Evolutionary conservation across 1,140 invertebrate genomes (phyloP).

Genomic region (Camponotus vicinus): DNA sequence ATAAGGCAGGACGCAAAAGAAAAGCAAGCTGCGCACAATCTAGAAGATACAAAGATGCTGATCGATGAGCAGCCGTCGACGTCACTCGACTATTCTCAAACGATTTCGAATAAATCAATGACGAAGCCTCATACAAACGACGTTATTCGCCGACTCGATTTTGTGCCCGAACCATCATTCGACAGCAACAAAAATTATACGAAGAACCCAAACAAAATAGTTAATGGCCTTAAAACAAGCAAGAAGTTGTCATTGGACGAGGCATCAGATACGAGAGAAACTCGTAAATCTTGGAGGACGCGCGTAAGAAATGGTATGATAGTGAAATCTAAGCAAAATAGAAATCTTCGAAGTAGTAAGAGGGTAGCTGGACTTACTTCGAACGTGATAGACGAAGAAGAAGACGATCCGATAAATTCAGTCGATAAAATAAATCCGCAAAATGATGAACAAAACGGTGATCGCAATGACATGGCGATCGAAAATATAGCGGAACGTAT

Average conservation of each 20-base stretch:
- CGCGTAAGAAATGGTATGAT: conserved; percentile 71
- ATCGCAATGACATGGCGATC: conserved; percentile 65
- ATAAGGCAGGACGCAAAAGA: conserved; percentile 65
- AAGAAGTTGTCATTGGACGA: conserved; percentile 74
- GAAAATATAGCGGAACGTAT: conserved; percentile 84
- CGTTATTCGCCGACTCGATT: conserved; percentile 68
- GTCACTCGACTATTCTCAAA: conserved; percentile 60
- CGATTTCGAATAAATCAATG: conserved; percentile 34
- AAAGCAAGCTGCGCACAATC: conserved; percentile 49
- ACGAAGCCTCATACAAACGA: conserved; percentile 67
- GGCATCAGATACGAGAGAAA: conserved; percentile 56
- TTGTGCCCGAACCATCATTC: conserved; percentile 70
- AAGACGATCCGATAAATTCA: conserved; percentile 26
- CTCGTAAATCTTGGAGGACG: conserved; percentile 66
- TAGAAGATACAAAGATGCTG: neutral
- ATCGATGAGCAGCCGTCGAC: conserved; percentile 70
- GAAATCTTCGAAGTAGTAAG: conserved; percentile 57
- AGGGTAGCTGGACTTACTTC: conserved; percentile 21
- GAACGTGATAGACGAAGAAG: conserved; percentile 28
- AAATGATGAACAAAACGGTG: conserved; percentile 26
- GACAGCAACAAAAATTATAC: conserved; percentile 84
- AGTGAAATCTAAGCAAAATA: conserved; percentile 67
- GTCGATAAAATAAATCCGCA: conserved; percentile 28
- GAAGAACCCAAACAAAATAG: conserved; percentile 73
- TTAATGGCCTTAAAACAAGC: conserved; percentile 79